phyloP scores from a whole-genome alignment of 2,888 invertebrate species.

The Dusona sp. region DNA sequence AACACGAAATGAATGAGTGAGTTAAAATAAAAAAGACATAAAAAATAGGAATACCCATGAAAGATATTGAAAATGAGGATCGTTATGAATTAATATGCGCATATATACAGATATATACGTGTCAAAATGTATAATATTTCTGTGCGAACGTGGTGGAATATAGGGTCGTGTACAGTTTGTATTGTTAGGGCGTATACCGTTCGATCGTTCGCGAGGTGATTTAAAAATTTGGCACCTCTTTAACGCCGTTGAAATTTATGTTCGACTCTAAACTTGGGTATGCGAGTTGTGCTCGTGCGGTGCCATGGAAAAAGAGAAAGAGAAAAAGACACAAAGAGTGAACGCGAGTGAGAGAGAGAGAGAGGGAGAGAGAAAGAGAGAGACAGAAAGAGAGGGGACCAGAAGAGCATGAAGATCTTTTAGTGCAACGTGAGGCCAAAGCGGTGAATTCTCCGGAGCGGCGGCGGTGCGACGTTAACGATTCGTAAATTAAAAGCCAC shows the following conservation, averaged over 20 bases:
- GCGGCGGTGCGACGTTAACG: conserved; percentile 77
- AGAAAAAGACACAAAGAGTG: neutral
- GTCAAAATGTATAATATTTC: neutral
- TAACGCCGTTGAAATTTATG: conserved; percentile 77
- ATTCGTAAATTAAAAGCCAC: conserved; percentile 80
- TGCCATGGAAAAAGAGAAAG: neutral
- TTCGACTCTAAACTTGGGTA: conserved; percentile 71
- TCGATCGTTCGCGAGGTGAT: conserved; percentile 71
- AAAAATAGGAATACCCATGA: neutral
- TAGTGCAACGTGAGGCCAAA: conserved; percentile 53
- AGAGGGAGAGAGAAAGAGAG: conserved; percentile 1
- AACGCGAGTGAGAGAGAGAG: neutral
- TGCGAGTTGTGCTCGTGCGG: conserved; percentile 23
- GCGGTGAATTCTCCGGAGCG: conserved; percentile 47
- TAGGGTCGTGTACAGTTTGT: conserved; percentile 53
- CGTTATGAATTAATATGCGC: conserved; percentile 9
- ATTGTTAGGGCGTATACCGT: conserved; percentile 58
- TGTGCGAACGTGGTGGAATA: conserved; percentile 34
- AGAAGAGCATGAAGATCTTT: conserved; percentile 34
- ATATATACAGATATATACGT: neutral
- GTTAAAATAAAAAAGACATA: conserved; percentile 11
- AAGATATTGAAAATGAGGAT: conserved; percentile 26
- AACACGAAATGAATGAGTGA: neutral
- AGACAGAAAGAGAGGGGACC: neutral
- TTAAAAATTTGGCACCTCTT: conserved; percentile 80